These are phyloP conservation scores for Collichthys lucidus DNA, from an alignment of 2,113 vertebrate species.

Conservation along the genomic window DNA sequence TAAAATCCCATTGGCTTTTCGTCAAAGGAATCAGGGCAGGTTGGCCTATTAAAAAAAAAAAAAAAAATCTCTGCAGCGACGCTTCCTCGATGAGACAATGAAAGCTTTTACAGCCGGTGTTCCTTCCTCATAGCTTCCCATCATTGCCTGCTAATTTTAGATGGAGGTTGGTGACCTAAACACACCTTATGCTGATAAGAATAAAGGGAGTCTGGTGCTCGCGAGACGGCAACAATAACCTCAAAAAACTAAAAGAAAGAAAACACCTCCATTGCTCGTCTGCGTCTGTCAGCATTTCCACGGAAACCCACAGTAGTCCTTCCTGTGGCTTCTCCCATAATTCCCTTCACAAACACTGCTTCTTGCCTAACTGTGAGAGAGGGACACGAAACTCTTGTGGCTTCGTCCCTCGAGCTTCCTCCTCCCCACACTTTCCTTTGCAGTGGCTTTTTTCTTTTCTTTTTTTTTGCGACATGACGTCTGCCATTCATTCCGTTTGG, in stretches of 20 bases:
- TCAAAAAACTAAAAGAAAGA: not conserved
- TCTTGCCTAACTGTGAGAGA: constrained; percentile 50
- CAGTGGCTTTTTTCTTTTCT: constrained; percentile 50
- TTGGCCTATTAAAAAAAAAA: too few species aligned
- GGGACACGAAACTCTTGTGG: constrained; percentile 64
- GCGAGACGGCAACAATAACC: not conserved
- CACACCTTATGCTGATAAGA: not conserved
- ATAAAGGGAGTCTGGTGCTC: not conserved
- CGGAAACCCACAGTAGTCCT: constrained; percentile 63
- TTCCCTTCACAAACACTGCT: constrained; percentile 66
- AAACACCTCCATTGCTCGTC: constrained; percentile 10
- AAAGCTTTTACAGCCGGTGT: not conserved
- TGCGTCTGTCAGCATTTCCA: constrained; percentile 52
- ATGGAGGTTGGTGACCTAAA: not conserved
- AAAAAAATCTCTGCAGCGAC: too few species aligned
- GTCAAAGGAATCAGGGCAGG: too few species aligned
- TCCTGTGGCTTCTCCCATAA: constrained; percentile 55
- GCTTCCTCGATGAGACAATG: too few species aligned
- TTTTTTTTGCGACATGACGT: constrained; percentile 49
- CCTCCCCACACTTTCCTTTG: constrained; percentile 55
- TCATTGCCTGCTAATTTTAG: not conserved
- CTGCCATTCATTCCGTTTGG: constrained; percentile 66
- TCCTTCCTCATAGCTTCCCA: not conserved
- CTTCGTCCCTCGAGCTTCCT: constrained; percentile 58
- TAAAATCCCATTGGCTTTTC: too few species aligned